A percentile compares a stretch with the other conserved stretches of the same genome.
phyloP scores from a whole-genome alignment of 2,888 invertebrate species.

The Euspilapteryx auroguttella region DNA sequence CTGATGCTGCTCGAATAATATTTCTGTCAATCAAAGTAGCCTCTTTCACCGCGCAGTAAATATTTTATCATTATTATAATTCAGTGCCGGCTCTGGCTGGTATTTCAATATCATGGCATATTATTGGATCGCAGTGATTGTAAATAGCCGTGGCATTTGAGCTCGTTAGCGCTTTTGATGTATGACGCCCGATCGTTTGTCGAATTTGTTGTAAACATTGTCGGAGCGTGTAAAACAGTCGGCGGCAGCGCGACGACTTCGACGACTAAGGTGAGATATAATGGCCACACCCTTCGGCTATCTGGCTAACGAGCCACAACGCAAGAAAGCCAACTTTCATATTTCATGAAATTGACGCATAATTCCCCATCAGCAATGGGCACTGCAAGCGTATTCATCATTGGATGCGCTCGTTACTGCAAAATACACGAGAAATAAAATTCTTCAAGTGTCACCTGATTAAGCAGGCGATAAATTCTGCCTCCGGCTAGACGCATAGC shows the following conservation, averaged over 20 bases:
- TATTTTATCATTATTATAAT: too few relatives aligned
- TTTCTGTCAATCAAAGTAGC: too few relatives aligned
- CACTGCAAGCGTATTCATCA: not conserved
- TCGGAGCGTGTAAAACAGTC: conserved; percentile 28
- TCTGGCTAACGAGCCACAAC: conserved; percentile 52
- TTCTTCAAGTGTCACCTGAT: not conserved
- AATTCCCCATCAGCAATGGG: not conserved
- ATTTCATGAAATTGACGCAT: conserved; percentile 34
- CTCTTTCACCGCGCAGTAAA: too few relatives aligned
- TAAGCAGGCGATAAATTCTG: not conserved
- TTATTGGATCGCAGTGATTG: conserved; percentile 46
- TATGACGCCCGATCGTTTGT: conserved; percentile 54
- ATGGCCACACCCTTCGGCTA: conserved; percentile 54
- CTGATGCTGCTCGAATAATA: too few relatives aligned
- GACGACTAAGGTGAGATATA: conserved; percentile 47
- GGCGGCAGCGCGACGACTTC: conserved; percentile 48
- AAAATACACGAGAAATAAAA: not conserved
- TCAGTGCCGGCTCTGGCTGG: too few relatives aligned
- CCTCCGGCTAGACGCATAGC: not conserved
- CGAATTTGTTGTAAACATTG: conserved; percentile 50
- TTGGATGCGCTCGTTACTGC: not conserved
- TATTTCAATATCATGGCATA: conserved; percentile 39
- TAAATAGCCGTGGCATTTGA: conserved; percentile 46
- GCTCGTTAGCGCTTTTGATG: conserved; percentile 60
- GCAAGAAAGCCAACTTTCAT: conserved; percentile 49